phyloP scores from a whole-genome alignment of 2,113 vertebrate genomes.

The Accipiter cooperii region DNA sequence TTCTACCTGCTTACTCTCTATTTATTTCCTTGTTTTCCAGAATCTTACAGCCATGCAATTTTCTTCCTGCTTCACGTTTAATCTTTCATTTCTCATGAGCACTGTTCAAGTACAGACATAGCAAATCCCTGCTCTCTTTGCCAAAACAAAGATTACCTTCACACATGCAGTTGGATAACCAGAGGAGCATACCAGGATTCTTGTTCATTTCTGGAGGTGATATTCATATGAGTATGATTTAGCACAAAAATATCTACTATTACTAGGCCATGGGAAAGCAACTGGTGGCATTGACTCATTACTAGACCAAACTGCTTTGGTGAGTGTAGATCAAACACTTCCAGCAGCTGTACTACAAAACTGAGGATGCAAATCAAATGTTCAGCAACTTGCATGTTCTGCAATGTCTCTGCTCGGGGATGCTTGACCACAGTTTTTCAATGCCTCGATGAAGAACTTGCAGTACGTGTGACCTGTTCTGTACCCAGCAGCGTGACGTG shows the following conservation, averaged over 20 bases:
- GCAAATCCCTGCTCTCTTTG: not conserved
- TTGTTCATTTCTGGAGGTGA: not conserved
- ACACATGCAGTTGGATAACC: not conserved
- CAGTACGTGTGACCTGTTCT: not conserved
- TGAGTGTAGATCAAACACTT: not conserved
- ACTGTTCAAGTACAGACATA: not conserved
- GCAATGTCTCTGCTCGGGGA: rapidly evolving
- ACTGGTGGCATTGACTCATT: not conserved
- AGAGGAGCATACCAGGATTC: not conserved
- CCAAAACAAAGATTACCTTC: not conserved
- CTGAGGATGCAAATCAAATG: not conserved
- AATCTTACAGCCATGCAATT: not conserved
- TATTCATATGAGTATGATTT: not conserved
- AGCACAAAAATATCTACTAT: not conserved
- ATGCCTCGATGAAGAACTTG: not conserved
- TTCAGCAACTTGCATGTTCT: not conserved
- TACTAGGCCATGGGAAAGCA: not conserved
- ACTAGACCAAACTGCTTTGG: not conserved
- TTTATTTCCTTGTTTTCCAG: not conserved
- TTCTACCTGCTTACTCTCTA: not conserved
- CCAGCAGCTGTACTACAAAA: not conserved
- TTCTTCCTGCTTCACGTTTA: not conserved
- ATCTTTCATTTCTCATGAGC: not conserved
- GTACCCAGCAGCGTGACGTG: not conserved
- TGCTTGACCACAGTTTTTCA: not conserved